These are phyloP conservation scores for Alviniconcha strummeri DNA, from an alignment of 2,888 invertebrate genomes.

Conservation along the genomic window DNA sequence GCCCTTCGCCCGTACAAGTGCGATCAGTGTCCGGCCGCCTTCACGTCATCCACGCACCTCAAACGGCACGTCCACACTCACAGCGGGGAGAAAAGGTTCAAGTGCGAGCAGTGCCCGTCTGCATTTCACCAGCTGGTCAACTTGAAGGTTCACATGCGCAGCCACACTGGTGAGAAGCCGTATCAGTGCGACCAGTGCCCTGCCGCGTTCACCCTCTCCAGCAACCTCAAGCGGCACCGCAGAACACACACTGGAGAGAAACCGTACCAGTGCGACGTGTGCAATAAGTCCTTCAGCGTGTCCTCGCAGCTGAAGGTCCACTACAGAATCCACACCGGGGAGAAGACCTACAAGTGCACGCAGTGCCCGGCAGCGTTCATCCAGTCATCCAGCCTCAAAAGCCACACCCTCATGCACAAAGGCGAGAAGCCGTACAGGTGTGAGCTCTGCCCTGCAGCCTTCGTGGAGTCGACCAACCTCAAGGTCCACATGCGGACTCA, in stretches of 20 bases:
- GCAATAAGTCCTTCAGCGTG: not conserved
- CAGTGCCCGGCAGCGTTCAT: constrained; percentile 12
- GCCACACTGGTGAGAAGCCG: constrained; percentile 8
- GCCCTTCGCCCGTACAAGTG: not conserved
- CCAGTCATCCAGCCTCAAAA: constrained; percentile 1
- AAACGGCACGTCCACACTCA: not conserved
- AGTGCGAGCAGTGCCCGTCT: not conserved
- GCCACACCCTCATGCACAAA: not conserved
- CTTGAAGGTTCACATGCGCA: constrained; percentile 1
- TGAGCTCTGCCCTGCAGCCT: not conserved
- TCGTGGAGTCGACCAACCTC: not conserved
- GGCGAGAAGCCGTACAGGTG: not conserved
- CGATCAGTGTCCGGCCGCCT: not conserved
- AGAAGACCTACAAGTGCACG: constrained; percentile 1
- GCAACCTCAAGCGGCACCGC: constrained; percentile 13
- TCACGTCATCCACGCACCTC: constrained; percentile 13
- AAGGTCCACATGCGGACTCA: constrained; percentile 10
- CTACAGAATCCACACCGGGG: constrained; percentile 5
- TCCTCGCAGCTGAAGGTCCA: constrained; percentile 22
- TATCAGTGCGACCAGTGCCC: constrained; percentile 14
- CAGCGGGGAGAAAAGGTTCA: not conserved
- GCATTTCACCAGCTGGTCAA: constrained; percentile 18
- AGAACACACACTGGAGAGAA: constrained; percentile 8
- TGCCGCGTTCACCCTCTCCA: constrained; percentile 12
- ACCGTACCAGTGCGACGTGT: not conserved